Percentiles rank a stretch among this genome's conserved stretches.
Conservation (phyloP, 2,888 invertebrate species). For the Disparrhopalites patrizii region DNA sequence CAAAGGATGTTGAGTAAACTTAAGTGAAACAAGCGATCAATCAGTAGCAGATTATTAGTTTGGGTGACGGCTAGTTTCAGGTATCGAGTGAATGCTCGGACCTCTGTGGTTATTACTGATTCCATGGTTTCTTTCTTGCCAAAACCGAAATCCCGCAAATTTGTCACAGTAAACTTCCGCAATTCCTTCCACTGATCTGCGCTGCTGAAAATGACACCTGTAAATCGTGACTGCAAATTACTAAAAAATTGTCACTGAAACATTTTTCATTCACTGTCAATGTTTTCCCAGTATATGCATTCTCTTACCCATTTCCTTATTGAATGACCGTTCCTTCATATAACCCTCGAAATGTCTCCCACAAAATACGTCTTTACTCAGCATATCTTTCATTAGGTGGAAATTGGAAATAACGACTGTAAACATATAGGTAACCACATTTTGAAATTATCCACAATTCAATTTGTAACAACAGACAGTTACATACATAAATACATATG, state of each 20-base stretch:
- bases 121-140: constrained; percentile 26
- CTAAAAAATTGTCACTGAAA: no score
- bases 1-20: constrained; percentile 21
- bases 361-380: not conserved
- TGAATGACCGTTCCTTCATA: constrained; percentile 4
- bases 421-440: not conserved
- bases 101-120: not conserved
- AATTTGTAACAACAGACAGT: not conserved
- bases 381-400: constrained; percentile 6
- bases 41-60: not conserved
- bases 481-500: not conserved
- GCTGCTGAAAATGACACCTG: constrained; percentile 20
- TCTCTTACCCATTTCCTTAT: constrained; percentile 13
- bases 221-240: not conserved
- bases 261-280: no score
- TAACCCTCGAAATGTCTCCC: constrained; percentile 20
- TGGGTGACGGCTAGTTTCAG: not conserved
- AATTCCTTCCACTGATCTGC: constrained; percentile 19
- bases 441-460: not conserved
- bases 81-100: not conserved
- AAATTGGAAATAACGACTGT: constrained; percentile 11
- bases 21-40: constrained; percentile 13
- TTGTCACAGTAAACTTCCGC: constrained; percentile 16
- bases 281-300: no score
- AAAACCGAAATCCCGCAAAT: constrained; percentile 26